phyloP scores from a whole-genome alignment of 2,113 vertebrate species.

The Lota lota region DNA sequence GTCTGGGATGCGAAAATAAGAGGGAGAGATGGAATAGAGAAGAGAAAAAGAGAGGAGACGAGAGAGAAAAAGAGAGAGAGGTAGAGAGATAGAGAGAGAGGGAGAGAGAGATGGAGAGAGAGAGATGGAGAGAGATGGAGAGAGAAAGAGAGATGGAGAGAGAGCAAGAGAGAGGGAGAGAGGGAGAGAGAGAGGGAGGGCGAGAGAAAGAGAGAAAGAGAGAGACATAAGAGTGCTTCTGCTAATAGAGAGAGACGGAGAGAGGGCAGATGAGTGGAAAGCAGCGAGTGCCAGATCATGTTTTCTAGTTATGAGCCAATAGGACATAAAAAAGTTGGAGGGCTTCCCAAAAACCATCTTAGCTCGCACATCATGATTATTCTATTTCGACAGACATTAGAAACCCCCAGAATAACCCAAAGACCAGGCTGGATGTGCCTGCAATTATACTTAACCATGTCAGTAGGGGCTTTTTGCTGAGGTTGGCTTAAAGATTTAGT shows the following conservation, averaged over 20 bases:
- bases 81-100: not conserved
- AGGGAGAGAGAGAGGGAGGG: not conserved
- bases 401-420: not conserved
- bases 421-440: not conserved
- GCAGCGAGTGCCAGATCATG: not conserved
- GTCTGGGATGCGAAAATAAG: not conserved
- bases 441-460: slow-evolving; percentile 22
- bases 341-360: slow-evolving; percentile 6
- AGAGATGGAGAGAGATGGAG: not conserved
- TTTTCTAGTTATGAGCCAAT: not conserved
- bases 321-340: not conserved
- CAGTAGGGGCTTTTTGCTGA: slow-evolving; percentile 21
- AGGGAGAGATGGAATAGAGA: not conserved
- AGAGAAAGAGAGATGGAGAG: not conserved
- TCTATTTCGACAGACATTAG: slow-evolving; percentile 17
- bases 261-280: not conserved
- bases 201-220: not conserved
- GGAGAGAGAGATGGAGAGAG: not conserved
- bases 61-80: no score
- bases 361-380: slow-evolving; percentile 7
- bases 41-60: not conserved
- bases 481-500: slow-evolving; percentile 44
- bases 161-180: not conserved
- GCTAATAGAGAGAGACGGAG: not conserved
- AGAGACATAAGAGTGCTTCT: not conserved